phyloP scores from a whole-genome alignment of 2,888 invertebrate genomes.

The Caenorhabditis panamensis region DNA sequence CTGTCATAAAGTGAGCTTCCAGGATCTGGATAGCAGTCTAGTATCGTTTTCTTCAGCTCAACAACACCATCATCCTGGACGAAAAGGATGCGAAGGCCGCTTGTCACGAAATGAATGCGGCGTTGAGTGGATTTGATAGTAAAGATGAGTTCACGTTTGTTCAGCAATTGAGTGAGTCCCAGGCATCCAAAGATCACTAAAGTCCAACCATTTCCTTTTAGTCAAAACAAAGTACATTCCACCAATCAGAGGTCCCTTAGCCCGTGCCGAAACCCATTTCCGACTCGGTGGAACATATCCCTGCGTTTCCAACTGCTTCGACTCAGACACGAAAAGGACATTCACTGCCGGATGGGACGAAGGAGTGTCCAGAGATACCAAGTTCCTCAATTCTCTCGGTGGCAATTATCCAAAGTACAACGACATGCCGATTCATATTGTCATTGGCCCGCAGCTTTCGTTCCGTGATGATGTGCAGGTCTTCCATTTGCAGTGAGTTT shows the following conservation, averaged over 20 bases:
- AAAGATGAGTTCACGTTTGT: not conserved
- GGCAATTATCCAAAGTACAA: not conserved
- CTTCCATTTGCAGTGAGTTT: slow-evolving; percentile 12
- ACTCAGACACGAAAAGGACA: not conserved
- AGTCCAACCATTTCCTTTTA: no score
- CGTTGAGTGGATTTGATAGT: slow-evolving; percentile 7
- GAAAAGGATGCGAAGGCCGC: not conserved
- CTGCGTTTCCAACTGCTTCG: not conserved
- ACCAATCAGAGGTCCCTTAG: no score
- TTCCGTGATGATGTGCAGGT: not conserved
- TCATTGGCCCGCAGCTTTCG: not conserved
- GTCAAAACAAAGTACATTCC: no score
- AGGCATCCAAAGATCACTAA: no score
- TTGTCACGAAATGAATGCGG: not conserved
- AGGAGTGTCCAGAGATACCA: not conserved
- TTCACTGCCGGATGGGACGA: not conserved
- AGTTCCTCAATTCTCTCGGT: not conserved
- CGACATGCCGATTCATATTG: not conserved
- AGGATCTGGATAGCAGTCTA: no score
- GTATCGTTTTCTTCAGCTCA: no score
- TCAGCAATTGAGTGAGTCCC: not conserved
- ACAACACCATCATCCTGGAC: no score
- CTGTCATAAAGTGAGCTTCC: slow-evolving; percentile 14
- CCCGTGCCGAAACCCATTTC: not conserved
- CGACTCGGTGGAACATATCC: not conserved